Conservation (phyloP, 2,888 invertebrate species). For the Synanthedon myopaeformis region DNA sequence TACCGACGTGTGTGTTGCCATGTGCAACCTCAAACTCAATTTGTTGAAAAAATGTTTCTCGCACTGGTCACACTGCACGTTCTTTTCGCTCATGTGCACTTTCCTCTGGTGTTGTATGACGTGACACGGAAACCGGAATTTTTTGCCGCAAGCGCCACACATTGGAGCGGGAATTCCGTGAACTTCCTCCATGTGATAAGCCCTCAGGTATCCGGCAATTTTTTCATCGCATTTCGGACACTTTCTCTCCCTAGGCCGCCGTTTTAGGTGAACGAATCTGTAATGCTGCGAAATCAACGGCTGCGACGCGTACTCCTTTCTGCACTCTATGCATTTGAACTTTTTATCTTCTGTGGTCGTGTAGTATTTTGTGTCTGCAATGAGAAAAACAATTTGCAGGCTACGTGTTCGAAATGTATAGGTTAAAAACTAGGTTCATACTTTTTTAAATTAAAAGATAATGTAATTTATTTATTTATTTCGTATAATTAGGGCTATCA, state of each 20-base stretch:
- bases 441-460: too few relatives aligned
- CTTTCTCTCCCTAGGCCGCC: slow-evolving; percentile 23
- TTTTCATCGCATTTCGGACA: slow-evolving; percentile 32
- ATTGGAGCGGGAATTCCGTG: slow-evolving; percentile 37
- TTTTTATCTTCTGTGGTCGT: slow-evolving; percentile 11
- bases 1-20: slow-evolving; percentile 20
- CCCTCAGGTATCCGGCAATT: slow-evolving; percentile 24
- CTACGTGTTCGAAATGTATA: too few relatives aligned
- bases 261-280: slow-evolving; percentile 34
- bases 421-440: too few relatives aligned
- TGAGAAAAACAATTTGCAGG: neutral
- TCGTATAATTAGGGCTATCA: too few relatives aligned
- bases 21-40: slow-evolving; percentile 19
- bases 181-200: slow-evolving; percentile 31
- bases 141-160: slow-evolving; percentile 37
- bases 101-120: slow-evolving; percentile 34
- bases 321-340: slow-evolving; percentile 29
- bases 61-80: slow-evolving; percentile 52
- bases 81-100: slow-evolving; percentile 38
- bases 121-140: slow-evolving; percentile 30
- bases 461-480: too few relatives aligned
- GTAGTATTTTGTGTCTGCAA: slow-evolving; percentile 15
- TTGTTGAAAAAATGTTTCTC: slow-evolving; percentile 48
- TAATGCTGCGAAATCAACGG: slow-evolving; percentile 38
- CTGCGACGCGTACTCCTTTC: slow-evolving; percentile 23